Conservation (phyloP, 2,888 invertebrate genomes). For the Clusia tigrina region DNA sequence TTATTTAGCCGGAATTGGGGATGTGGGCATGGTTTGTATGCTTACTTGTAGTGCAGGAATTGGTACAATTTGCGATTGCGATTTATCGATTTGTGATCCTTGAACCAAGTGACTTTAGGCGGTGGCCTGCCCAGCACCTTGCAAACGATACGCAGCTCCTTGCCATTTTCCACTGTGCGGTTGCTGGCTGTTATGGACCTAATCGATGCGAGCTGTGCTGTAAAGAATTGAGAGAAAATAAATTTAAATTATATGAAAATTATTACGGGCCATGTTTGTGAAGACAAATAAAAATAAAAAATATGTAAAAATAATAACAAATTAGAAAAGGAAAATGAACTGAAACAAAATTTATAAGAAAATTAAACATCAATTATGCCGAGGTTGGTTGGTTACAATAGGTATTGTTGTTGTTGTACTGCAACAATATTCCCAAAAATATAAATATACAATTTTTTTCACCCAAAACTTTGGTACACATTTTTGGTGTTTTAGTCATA, state of each 20-base stretch:
- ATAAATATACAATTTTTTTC: too few species aligned
- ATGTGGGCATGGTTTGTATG: constrained; percentile 15
- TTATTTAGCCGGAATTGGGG: background rate
- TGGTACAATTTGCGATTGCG: constrained; percentile 61
- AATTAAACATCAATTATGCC: too few species aligned
- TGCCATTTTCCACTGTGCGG: constrained; percentile 64
- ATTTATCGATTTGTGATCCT: constrained; percentile 72
- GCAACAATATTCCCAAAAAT: too few species aligned
- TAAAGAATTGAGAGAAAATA: constrained; percentile 50
- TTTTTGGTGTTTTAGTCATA: too few species aligned
- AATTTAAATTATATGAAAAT: constrained; percentile 12
- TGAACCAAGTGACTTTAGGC: constrained; percentile 84
- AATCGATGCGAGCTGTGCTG: constrained; percentile 65
- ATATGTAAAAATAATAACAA: too few species aligned
- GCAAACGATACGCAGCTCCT: constrained; percentile 75
- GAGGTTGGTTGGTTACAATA: too few species aligned
- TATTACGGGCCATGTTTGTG: too few species aligned
- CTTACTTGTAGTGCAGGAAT: constrained; percentile 64
- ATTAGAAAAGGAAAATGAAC: too few species aligned
- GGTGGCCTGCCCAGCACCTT: constrained; percentile 79
- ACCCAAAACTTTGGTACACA: too few species aligned
- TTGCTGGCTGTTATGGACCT: constrained; percentile 57
- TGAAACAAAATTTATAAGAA: too few species aligned
- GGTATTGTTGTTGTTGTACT: too few species aligned
- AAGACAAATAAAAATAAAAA: too few species aligned